phyloP scores from a whole-genome alignment of 2,797 vertebrate genomes.

The Centropyge bicolor region DNA sequence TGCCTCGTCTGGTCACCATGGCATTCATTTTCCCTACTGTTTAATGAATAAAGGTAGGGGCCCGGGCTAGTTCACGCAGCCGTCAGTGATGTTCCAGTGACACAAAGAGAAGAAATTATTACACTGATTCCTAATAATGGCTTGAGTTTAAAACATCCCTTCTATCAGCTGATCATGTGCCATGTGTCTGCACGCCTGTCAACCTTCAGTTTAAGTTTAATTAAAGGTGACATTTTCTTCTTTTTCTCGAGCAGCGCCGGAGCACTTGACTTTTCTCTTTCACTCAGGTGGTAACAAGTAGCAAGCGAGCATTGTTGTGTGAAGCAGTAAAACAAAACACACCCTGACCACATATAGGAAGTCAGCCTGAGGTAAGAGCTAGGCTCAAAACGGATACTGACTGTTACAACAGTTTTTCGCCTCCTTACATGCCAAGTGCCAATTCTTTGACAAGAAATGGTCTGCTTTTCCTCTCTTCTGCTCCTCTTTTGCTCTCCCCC shows the following conservation, averaged over 20 bases:
- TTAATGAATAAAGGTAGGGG: conserved; percentile 74
- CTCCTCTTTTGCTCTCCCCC: conserved; percentile 23
- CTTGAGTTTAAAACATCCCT: conserved; percentile 30
- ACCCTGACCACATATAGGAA: conserved; percentile 79
- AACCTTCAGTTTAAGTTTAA: conserved; percentile 34
- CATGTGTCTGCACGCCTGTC: conserved; percentile 22
- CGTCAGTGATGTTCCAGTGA: conserved; percentile 39
- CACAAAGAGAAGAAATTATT: conserved; percentile 34
- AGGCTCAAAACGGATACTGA: conserved; percentile 72
- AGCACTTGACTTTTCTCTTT: conserved; percentile 53
- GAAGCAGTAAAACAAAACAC: conserved; percentile 70
- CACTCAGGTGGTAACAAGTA: conserved; percentile 62
- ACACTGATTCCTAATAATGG: conserved; percentile 24
- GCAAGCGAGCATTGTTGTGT: conserved; percentile 58
- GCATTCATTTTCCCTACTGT: conserved; percentile 76
- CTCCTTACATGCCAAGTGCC: conserved; percentile 62
- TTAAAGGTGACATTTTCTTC: conserved; percentile 44
- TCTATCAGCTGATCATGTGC: conserved; percentile 25
- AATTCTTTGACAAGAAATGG: conserved; percentile 56
- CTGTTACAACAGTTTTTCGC: conserved; percentile 74
- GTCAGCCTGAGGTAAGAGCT: conserved; percentile 77
- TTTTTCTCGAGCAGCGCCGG: conserved; percentile 9
- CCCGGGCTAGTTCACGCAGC: conserved; percentile 47
- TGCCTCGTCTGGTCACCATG: conserved; percentile 78
- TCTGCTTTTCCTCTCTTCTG: conserved; percentile 30